phyloP scores from a whole-genome alignment of 2,888 invertebrate species.

The Oxystoma pomonae region DNA sequence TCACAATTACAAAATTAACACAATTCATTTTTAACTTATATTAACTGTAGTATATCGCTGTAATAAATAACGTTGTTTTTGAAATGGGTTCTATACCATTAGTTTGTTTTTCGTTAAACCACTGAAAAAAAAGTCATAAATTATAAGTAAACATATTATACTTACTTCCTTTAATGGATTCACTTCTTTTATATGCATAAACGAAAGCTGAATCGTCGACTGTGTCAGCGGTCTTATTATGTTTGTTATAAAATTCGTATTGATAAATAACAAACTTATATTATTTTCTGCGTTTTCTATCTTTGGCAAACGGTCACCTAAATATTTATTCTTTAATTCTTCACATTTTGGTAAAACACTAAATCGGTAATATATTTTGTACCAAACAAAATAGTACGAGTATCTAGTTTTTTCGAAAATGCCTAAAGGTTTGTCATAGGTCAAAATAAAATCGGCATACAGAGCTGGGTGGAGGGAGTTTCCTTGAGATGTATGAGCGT shows the following conservation, averaged over 20 bases:
- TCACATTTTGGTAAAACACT: constrained; percentile 22
- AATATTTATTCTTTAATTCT: constrained; percentile 43
- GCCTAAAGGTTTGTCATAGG: constrained; percentile 36
- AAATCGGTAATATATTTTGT: constrained; percentile 27
- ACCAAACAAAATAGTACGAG: constrained; percentile 29
- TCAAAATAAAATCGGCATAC: constrained; percentile 32
- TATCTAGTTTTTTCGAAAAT: constrained; percentile 36
- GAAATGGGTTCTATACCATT: too few species aligned
- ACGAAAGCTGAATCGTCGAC: background rate
- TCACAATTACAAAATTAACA: too few species aligned
- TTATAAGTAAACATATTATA: too few species aligned
- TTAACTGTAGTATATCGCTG: too few species aligned
- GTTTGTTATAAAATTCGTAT: background rate
- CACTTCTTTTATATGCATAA: background rate
- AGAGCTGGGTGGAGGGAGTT: constrained; percentile 31
- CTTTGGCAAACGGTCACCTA: constrained; percentile 21
- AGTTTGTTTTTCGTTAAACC: too few species aligned
- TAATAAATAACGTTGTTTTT: too few species aligned
- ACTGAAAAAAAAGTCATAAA: too few species aligned
- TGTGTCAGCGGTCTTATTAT: background rate
- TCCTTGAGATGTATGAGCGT: constrained; percentile 29
- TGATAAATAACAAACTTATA: background rate
- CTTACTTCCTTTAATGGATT: background rate
- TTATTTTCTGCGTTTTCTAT: background rate
- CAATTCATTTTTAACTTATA: too few species aligned